phyloP scores from a whole-genome alignment of 2,113 vertebrate species.

The Gavialis gangeticus region DNA sequence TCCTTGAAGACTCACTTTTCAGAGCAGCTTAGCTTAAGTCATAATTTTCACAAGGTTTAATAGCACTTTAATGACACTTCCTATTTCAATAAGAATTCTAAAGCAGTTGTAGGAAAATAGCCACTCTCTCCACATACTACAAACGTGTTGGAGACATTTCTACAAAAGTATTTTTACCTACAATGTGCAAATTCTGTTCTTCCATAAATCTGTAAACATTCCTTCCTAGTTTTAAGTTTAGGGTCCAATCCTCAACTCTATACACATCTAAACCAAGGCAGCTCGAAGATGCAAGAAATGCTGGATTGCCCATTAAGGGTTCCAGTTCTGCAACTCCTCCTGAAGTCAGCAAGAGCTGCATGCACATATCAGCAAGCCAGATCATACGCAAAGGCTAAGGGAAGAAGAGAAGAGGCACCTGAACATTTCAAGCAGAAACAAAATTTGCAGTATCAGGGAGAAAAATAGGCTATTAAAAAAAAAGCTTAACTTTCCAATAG shows the following conservation, averaged over 20 bases:
- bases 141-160: conserved; percentile 31
- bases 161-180: not conserved
- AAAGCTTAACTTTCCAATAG: not conserved
- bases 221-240: not conserved
- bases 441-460: not conserved
- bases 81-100: conserved; percentile 68
- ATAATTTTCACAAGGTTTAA: conserved; percentile 63
- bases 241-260: not conserved
- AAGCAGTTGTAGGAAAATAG: conserved; percentile 62
- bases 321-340: not conserved
- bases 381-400: not conserved
- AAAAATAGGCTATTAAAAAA: not conserved
- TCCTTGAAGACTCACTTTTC: conserved; percentile 18
- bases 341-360: not conserved
- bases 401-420: not conserved
- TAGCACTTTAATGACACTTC: conserved; percentile 35
- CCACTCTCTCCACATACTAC: not conserved
- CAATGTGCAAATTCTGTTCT: not conserved
- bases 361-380: not conserved
- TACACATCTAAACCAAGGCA: not conserved
- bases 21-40: conserved; percentile 50
- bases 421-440: not conserved
- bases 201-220: not conserved
- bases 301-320: not conserved
- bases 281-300: not conserved